phyloP scores from a whole-genome alignment of 2,113 vertebrate species.

The Centrocercus urophasianus region DNA sequence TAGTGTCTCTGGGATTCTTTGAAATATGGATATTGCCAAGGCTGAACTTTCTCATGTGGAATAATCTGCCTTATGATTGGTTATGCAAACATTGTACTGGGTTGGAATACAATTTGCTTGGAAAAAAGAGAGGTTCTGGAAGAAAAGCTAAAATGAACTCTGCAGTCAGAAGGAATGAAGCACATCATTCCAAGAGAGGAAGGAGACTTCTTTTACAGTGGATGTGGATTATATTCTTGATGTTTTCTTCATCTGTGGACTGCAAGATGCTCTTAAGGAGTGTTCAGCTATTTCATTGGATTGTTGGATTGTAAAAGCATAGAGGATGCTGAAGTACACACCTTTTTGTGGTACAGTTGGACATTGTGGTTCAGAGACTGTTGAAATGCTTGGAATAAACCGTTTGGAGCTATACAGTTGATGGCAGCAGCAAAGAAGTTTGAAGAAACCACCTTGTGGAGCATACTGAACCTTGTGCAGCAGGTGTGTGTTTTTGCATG shows the following conservation, averaged over 20 bases:
- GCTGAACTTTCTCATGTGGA: neutral
- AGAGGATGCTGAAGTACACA: neutral
- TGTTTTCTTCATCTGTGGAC: neutral
- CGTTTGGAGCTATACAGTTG: neutral
- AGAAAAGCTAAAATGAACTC: neutral
- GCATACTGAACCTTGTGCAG: neutral
- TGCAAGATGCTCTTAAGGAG: neutral
- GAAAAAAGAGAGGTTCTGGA: neutral
- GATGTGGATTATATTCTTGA: neutral
- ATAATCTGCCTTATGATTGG: neutral
- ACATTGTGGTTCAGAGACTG: neutral
- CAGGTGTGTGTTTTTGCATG: constrained; percentile 34
- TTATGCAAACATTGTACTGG: neutral
- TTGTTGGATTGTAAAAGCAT: neutral
- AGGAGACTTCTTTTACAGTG: neutral
- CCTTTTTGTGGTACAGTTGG: neutral
- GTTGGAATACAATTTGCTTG: constrained; percentile 20
- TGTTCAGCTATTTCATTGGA: accelerated
- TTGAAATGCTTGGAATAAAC: neutral
- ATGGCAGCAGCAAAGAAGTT: neutral
- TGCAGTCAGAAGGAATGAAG: neutral
- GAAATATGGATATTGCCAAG: neutral
- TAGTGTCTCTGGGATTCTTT: neutral
- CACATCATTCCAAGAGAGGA: accelerated
- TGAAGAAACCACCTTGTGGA: neutral